Evolutionary conservation across 2,888 invertebrate species (phyloP).

Genomic region (Tipula lateralis): DNA sequence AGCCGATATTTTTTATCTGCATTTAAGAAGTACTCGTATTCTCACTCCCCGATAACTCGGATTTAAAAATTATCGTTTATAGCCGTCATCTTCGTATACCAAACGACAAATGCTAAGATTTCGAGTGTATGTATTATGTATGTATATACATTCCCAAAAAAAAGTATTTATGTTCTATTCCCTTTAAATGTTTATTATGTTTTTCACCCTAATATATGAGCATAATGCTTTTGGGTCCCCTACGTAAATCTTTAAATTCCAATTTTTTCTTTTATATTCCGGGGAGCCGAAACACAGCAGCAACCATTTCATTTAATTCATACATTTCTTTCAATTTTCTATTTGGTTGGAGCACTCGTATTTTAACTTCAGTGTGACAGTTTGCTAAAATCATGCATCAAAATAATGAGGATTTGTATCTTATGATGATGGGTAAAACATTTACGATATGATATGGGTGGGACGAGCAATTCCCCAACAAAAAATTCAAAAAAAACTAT

Average conservation of each 20-base stretch:
- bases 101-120: not conserved
- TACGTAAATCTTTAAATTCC: not conserved
- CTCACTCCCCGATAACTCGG: not conserved
- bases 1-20: not conserved
- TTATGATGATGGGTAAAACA: not conserved
- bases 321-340: not conserved
- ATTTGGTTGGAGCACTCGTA: not conserved
- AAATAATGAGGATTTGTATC: not conserved
- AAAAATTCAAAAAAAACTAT: not conserved
- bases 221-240: not conserved
- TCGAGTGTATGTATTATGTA: too few relatives aligned
- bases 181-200: not conserved
- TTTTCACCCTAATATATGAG: not conserved
- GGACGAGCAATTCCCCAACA: not conserved
- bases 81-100: not conserved
- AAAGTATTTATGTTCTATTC: not conserved
- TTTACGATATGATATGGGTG: not conserved
- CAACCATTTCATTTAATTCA: not conserved
- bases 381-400: not conserved
- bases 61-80: not conserved
- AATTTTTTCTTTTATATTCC: not conserved
- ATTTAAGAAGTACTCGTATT: not conserved
- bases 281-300: not conserved
- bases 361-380: not conserved
- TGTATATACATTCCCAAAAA: not conserved